Conservation (phyloP, 2,113 vertebrate genomes). For the Mola mola region DNA sequence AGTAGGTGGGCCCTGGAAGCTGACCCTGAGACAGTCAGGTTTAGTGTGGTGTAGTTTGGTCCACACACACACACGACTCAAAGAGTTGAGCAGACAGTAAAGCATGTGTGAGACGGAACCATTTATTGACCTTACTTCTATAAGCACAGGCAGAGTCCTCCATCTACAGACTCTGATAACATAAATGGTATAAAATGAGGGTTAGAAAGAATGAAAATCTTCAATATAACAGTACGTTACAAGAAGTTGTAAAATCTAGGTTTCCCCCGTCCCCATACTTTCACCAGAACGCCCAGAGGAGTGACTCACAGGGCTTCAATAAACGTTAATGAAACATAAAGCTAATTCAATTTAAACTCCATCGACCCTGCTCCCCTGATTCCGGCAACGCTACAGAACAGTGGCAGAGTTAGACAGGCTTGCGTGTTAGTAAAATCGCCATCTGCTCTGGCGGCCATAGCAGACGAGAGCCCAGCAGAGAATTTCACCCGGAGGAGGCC, state of each 20-base stretch:
- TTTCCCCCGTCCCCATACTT: conserved; percentile 5
- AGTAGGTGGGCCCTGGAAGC: too few relatives aligned
- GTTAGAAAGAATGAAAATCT: not conserved
- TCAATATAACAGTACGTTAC: not conserved
- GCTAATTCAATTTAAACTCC: conserved; percentile 74
- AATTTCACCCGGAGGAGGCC: conserved; percentile 54
- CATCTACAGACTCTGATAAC: too few relatives aligned
- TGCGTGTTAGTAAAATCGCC: conserved; percentile 68
- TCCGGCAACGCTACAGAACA: conserved; percentile 51
- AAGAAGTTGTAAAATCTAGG: not conserved
- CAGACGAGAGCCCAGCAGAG: conserved; percentile 49
- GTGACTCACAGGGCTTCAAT: conserved; percentile 40
- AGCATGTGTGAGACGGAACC: too few relatives aligned
- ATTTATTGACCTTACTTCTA: not conserved
- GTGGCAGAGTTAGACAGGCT: conserved; percentile 58
- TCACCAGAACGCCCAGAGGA: conserved; percentile 40
- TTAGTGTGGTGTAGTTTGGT: too few relatives aligned
- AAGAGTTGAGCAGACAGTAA: too few relatives aligned
- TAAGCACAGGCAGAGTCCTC: not conserved
- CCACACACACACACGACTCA: too few relatives aligned
- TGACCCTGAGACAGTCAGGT: too few relatives aligned
- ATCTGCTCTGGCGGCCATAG: conserved; percentile 62
- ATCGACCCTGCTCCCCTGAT: conserved; percentile 60
- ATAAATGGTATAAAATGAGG: not conserved
- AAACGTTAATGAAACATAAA: conserved; percentile 63